These are phyloP conservation scores for Beris morrisii DNA, from an alignment of 2,888 invertebrate genomes.

Conservation along the genomic window DNA sequence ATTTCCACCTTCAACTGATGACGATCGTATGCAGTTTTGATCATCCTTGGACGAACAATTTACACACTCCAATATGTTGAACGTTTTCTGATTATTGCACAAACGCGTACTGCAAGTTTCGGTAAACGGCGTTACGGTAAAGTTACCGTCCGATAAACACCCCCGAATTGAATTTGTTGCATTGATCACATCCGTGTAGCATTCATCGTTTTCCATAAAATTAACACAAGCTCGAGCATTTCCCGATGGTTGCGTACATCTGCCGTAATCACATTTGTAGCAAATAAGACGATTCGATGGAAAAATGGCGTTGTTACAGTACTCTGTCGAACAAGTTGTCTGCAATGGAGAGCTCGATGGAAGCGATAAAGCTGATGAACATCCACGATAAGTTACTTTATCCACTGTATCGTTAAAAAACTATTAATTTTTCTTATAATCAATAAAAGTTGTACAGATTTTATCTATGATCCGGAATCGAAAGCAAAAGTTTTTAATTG, in stretches of 20 bases:
- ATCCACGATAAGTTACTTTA: constrained; percentile 13
- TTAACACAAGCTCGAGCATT: constrained; percentile 22
- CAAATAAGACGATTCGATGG: constrained; percentile 24
- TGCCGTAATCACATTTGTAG: constrained; percentile 23
- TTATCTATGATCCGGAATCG: too few relatives aligned
- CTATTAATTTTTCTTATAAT: too few relatives aligned
- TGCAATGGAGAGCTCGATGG: neutral
- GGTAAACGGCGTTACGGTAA: neutral
- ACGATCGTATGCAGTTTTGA: neutral
- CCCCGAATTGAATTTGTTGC: constrained; percentile 22
- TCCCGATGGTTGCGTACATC: constrained; percentile 19
- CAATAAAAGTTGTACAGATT: too few relatives aligned
- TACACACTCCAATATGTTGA: neutral
- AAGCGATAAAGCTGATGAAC: constrained; percentile 12
- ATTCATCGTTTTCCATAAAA: constrained; percentile 19
- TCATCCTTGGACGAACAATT: neutral
- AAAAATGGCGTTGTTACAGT: constrained; percentile 18
- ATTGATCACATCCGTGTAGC: constrained; percentile 30
- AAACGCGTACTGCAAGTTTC: neutral
- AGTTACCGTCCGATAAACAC: constrained; percentile 29
- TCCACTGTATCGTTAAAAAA: neutral
- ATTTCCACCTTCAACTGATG: neutral
- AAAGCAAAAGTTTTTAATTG: too few relatives aligned
- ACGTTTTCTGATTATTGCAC: constrained; percentile 1
- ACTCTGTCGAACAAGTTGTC: neutral